Base-by-base conservation (phyloP, 2,113 vertebrate genomes). In the Eubucco bourcierii region DNA sequence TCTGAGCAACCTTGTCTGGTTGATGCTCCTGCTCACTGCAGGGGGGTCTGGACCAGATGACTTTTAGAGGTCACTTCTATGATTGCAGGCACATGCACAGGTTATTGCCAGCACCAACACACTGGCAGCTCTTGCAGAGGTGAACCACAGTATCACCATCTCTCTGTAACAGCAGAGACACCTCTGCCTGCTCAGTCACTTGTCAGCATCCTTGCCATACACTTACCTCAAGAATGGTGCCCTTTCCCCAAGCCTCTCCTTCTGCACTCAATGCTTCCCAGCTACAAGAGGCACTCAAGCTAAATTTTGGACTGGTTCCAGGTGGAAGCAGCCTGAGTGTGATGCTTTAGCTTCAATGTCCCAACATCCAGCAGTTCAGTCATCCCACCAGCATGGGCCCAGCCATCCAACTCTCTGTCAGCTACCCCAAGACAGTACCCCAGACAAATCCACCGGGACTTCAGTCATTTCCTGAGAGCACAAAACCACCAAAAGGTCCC, bases 81-180 rank as follows among this genome's bases (percentile, higher is more conserved):
- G 10, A 39, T 28, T 64, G 24, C 25, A 31, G 33, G 37, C 4
- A 3, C 1, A 0, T 1, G 34, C 34, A 12, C 0, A 2, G 19
- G n/a, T 2, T 24, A 61, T 44, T 46, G 23, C 53, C 55, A 29
- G 27, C 61, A 15, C 5, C 31, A 25, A 16, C 10, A n/a, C 55
- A 1, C 0, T 2, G 24, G 24, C 59, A 33, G 76, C 55, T 61
- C 28, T 12, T 2, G 52, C 6, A 1, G 65, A 17, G 17, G 18
- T 10, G n/a, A 37, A 46, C 2, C 2, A 0, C 46, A 8, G 0
- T 2, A 14, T 15, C 31, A 23, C 33, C 11, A 0, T 7, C 50
- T 60, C 4, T 3, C 7, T 17, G 29, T 24, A 12, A 13, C 8
- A 4, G 44, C 34, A 8, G 34, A 6, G 23, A 15, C 18, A 15